These are phyloP conservation scores for Priocnemis perturbator DNA, from an alignment of 2,888 invertebrate genomes.

Conservation along the genomic window DNA sequence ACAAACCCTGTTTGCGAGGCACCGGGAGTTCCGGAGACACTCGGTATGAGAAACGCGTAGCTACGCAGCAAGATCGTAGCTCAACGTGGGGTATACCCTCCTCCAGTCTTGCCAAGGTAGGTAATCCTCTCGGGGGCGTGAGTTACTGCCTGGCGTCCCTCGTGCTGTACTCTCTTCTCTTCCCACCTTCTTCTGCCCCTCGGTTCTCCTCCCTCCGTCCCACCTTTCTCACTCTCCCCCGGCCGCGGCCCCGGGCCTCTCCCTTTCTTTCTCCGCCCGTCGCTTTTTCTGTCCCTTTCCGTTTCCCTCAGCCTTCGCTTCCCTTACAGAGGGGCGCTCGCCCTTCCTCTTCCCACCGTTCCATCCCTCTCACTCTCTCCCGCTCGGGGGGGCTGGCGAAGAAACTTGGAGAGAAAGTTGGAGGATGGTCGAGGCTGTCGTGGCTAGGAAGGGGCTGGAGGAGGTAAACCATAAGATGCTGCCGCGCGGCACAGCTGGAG, in stretches of 20 bases:
- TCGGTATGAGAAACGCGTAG: slow-evolving; percentile 76
- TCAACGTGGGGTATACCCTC: slow-evolving; percentile 70
- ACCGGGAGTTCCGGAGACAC: slow-evolving; percentile 66
- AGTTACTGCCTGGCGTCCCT: slow-evolving; percentile 66
- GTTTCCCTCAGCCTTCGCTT: slow-evolving; percentile 7
- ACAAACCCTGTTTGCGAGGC: slow-evolving; percentile 65
- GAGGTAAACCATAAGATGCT: slow-evolving; percentile 34
- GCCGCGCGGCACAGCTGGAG: slow-evolving; percentile 69
- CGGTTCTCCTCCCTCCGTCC: slow-evolving; percentile 25
- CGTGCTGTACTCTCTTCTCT: slow-evolving; percentile 38
- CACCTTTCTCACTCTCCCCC: slow-evolving; percentile 20
- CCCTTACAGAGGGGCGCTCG: slow-evolving; percentile 13
- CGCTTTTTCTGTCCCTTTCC: slow-evolving; percentile 20
- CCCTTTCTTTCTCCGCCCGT: slow-evolving; percentile 22
- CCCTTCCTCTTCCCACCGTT: slow-evolving; percentile 32
- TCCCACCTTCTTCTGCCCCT: slow-evolving; percentile 23
- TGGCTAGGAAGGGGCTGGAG: neutral
- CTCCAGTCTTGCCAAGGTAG: slow-evolving; percentile 71
- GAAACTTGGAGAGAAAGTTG: slow-evolving; percentile 47
- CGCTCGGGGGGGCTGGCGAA: slow-evolving; percentile 37
- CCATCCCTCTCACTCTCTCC: slow-evolving; percentile 33
- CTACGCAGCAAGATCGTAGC: slow-evolving; percentile 75
- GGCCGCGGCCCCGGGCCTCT: slow-evolving; percentile 1
- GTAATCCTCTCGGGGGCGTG: slow-evolving; percentile 76
- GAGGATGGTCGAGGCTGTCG: slow-evolving; percentile 10